Conservation (phyloP, 2,888 invertebrate genomes). For the Thymelicus acteon region DNA sequence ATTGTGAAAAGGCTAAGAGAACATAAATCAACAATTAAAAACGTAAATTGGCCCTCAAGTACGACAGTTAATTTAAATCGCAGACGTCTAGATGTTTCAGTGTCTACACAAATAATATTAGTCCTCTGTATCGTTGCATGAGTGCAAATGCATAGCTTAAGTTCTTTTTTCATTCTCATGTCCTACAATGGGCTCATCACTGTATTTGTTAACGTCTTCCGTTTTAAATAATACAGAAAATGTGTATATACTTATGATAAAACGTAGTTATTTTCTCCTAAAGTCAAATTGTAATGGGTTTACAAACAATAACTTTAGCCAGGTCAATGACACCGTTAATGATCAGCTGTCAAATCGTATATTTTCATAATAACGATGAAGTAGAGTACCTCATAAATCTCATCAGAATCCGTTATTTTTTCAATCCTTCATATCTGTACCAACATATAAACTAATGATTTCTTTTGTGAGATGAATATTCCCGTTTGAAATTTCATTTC, state of each 20-base stretch:
- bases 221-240: too few relatives aligned
- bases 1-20: not conserved
- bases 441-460: not conserved
- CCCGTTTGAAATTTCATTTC: not conserved
- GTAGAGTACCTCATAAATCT: too few relatives aligned
- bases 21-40: slow-evolving; percentile 7
- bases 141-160: not conserved
- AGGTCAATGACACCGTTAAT: too few relatives aligned
- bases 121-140: not conserved
- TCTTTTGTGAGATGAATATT: not conserved
- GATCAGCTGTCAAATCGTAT: too few relatives aligned
- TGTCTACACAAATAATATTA: not conserved
- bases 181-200: slow-evolving; percentile 8
- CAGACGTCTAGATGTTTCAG: not conserved
- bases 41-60: not conserved
- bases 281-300: too few relatives aligned
- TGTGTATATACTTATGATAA: too few relatives aligned
- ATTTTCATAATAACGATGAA: too few relatives aligned
- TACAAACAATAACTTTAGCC: too few relatives aligned
- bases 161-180: slow-evolving; percentile 9
- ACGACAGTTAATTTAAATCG: not conserved
- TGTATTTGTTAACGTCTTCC: too few relatives aligned
- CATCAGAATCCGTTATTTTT: too few relatives aligned
- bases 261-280: too few relatives aligned
- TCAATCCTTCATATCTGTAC: too few relatives aligned